phyloP scores from a whole-genome alignment of 2,113 vertebrate species.

The Genyomyrus donnyi region DNA sequence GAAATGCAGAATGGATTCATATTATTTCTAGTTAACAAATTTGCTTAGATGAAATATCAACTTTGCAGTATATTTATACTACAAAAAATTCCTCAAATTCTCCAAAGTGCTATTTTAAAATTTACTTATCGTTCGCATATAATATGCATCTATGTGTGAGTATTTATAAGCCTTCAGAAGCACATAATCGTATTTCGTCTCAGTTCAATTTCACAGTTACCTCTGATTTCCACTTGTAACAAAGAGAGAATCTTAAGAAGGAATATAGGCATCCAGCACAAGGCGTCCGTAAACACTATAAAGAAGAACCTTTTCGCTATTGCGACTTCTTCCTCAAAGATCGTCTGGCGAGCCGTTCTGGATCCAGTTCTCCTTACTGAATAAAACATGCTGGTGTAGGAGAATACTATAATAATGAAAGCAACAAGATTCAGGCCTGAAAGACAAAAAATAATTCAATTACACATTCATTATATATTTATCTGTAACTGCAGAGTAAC shows the following conservation, averaged over 20 bases:
- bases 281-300: conserved; percentile 47
- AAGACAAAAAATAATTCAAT: not conserved
- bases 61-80: not conserved
- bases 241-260: conserved; percentile 52
- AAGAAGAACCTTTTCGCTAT: conserved; percentile 52
- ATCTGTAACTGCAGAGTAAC: not conserved
- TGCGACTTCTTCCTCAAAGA: conserved; percentile 43
- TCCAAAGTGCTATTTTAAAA: not conserved
- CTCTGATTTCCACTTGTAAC: conserved; percentile 51
- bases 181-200: not conserved
- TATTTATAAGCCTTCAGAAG: not conserved
- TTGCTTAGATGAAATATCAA: not conserved
- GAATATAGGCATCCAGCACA: conserved; percentile 61
- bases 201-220: conserved; percentile 29
- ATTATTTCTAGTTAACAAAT: not conserved
- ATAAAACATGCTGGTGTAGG: conserved; percentile 50
- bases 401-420: conserved; percentile 52
- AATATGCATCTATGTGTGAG: not conserved
- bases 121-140: not conserved
- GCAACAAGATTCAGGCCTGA: conserved; percentile 52
- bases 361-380: conserved; percentile 42
- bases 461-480: not conserved
- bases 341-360: not conserved
- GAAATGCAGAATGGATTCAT: not conserved
- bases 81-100: not conserved